These are phyloP conservation scores for Erynnis tages DNA, from an alignment of 2,888 invertebrate genomes.

Conservation along the genomic window DNA sequence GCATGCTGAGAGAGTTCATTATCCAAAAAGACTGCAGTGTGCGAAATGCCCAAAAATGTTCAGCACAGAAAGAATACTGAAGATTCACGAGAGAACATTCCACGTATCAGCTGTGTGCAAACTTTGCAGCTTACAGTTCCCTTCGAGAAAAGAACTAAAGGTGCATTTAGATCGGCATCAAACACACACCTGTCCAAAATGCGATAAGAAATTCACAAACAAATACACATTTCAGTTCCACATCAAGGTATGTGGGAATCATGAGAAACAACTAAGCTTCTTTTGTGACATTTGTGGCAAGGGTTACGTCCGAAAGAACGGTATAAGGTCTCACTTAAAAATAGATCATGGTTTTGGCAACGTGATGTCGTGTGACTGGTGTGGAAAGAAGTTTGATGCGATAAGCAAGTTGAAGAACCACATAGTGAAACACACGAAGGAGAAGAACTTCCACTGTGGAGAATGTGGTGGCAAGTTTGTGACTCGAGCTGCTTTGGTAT, in stretches of 20 bases:
- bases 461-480: constrained; percentile 64
- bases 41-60: constrained; percentile 58
- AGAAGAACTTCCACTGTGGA: constrained; percentile 59
- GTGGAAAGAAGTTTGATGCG: constrained; percentile 62
- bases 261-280: constrained; percentile 40
- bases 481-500: constrained; percentile 56
- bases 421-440: constrained; percentile 65
- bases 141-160: constrained; percentile 52
- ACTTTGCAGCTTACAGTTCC: constrained; percentile 54
- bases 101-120: constrained; percentile 57
- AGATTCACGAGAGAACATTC: constrained; percentile 49
- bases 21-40: constrained; percentile 56
- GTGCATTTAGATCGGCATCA: constrained; percentile 59
- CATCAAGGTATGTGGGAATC: constrained; percentile 50
- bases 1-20: constrained; percentile 57
- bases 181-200: constrained; percentile 49
- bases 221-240: constrained; percentile 54
- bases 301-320: constrained; percentile 55
- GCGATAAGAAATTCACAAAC: constrained; percentile 52
- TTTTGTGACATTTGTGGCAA: constrained; percentile 65
- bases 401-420: constrained; percentile 59
- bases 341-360: constrained; percentile 60
- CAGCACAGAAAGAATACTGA: constrained; percentile 54
- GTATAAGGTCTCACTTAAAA: constrained; percentile 57
- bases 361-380: constrained; percentile 59